These are phyloP conservation scores for Montipora foliosa DNA, from an alignment of 64 coral and sea anemone genomes.

Conservation along the genomic window DNA sequence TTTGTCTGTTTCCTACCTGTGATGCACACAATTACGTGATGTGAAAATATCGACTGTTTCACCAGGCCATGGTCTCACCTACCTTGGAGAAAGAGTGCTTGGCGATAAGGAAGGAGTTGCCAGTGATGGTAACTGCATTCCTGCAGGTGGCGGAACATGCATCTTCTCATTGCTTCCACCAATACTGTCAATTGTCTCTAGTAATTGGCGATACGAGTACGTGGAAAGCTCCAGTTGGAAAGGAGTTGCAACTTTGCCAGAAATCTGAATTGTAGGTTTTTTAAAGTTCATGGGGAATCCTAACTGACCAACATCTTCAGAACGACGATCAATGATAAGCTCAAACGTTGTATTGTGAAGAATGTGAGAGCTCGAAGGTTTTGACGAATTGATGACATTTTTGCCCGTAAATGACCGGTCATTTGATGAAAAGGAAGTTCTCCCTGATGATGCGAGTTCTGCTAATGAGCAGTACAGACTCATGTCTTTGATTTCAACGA, in stretches of 20 bases:
- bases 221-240: slow-evolving; percentile 89
- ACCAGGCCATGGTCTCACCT: neutral
- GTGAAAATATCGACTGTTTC: too few species aligned
- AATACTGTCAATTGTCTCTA: slow-evolving; percentile 85
- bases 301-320: slow-evolving; percentile 21
- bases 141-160: slow-evolving; percentile 45
- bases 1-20: too few species aligned
- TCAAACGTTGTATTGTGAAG: slow-evolving; percentile 89
- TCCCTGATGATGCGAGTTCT: slow-evolving; percentile 14
- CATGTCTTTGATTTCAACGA: slow-evolving; percentile 95
- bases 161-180: slow-evolving; percentile 50
- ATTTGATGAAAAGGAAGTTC: slow-evolving; percentile 42
- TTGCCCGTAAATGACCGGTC: slow-evolving; percentile 62
- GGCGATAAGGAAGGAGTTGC: slow-evolving; percentile 54
- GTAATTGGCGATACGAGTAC: slow-evolving; percentile 84
- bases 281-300: slow-evolving; percentile 7
- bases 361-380: slow-evolving; percentile 73
- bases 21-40: too few species aligned
- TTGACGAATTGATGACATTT: slow-evolving; percentile 64
- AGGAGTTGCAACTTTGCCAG: slow-evolving; percentile 79
- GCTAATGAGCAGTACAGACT: slow-evolving; percentile 84
- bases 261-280: slow-evolving; percentile 84
- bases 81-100: slow-evolving; percentile 66
- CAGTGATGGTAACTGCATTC: neutral
- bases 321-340: slow-evolving; percentile 87